These are phyloP conservation scores for Brachymystax lenok DNA, from an alignment of 2,797 vertebrate genomes.

Conservation along the genomic window DNA sequence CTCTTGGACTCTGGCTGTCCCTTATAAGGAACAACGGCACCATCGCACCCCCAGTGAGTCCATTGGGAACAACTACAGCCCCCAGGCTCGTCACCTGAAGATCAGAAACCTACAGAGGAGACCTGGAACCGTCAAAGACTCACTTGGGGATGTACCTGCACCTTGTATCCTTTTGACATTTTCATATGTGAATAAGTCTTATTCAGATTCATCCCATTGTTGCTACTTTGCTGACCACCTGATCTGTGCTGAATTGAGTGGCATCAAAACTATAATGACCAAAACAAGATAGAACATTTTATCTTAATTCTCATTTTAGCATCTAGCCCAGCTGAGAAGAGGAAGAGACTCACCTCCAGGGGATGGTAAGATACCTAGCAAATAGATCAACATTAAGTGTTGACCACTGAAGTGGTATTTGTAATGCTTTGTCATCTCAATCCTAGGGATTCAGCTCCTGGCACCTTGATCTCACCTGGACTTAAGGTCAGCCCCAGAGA, in stretches of 20 bases:
- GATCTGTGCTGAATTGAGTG: background rate
- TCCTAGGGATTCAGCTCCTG: conserved; percentile 24
- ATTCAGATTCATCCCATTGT: background rate
- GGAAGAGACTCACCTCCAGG: conserved; percentile 42
- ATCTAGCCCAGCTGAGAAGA: conserved; percentile 55
- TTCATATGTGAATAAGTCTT: background rate
- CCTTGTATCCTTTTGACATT: conserved; percentile 67
- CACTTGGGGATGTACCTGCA: conserved; percentile 22
- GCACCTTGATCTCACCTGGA: conserved; percentile 1
- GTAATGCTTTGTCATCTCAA: conserved; percentile 10
- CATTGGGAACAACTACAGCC: conserved; percentile 88
- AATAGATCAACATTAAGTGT: background rate
- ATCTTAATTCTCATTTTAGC: conserved; percentile 58
- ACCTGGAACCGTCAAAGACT: conserved; percentile 16
- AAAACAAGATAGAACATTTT: conserved; percentile 9
- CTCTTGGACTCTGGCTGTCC: conserved; percentile 78
- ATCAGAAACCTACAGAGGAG: conserved; percentile 68
- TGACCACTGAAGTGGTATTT: conserved; percentile 5
- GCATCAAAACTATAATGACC: background rate
- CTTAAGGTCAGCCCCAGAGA: background rate
- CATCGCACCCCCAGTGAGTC: conserved; percentile 80
- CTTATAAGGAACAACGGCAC: conserved; percentile 81
- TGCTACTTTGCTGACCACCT: background rate
- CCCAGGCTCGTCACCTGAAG: conserved; percentile 73
- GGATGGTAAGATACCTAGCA: conserved; percentile 66